Evolutionary conservation across 2,888 invertebrate species (phyloP).

Genomic region (Volucella inflata): DNA sequence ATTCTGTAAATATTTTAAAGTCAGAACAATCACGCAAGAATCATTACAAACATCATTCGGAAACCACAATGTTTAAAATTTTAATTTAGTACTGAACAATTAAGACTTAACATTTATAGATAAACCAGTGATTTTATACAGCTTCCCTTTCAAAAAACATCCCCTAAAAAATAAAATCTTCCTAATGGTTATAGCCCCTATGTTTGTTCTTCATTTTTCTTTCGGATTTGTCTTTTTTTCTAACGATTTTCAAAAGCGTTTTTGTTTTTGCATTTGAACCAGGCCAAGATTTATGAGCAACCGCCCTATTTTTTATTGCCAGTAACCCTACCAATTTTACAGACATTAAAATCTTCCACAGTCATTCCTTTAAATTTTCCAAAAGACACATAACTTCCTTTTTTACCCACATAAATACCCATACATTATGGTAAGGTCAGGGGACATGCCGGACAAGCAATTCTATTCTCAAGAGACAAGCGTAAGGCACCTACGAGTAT

Average conservation of each 20-base stretch:
- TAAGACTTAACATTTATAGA: constrained; percentile 2
- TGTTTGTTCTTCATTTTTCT: constrained; percentile 2
- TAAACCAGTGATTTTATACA: background rate
- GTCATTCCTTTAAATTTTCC: constrained; percentile 75
- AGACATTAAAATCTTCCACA: constrained; percentile 74
- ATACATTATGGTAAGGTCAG: constrained; percentile 71
- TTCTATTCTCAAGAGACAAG: constrained; percentile 25
- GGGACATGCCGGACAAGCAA: constrained; percentile 62
- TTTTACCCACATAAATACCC: constrained; percentile 74
- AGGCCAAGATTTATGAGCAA: constrained; percentile 68
- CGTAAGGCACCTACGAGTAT: constrained; percentile 37
- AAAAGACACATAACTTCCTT: constrained; percentile 73
- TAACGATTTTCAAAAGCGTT: constrained; percentile 52
- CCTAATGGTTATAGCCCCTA: background rate
- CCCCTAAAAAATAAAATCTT: background rate
- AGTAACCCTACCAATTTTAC: constrained; percentile 73
- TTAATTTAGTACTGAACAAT: background rate
- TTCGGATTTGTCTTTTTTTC: constrained; percentile 12
- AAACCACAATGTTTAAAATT: background rate
- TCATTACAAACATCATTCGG: no score
- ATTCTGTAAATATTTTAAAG: no score
- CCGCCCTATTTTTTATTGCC: constrained; percentile 73
- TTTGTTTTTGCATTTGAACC: constrained; percentile 65
- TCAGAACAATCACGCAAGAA: no score
- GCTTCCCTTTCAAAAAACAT: background rate